A percentile compares a stretch with the other conserved stretches of the same genome.
These are phyloP conservation scores for Bergia sp. DNA, from an alignment of 92 coral and sea anemone genomes.

Conservation along the genomic window DNA sequence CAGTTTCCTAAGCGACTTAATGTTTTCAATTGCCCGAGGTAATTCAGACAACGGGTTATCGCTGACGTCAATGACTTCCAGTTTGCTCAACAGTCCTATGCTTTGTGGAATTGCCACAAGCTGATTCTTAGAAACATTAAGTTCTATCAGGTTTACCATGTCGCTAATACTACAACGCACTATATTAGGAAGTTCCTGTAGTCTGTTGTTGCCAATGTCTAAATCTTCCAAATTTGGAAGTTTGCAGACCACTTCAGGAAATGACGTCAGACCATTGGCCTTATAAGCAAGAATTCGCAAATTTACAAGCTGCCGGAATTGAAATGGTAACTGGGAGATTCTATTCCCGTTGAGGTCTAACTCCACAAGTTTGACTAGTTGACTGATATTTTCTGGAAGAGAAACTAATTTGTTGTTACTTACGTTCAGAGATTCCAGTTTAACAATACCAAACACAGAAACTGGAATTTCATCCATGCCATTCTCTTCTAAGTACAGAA, in stretches of 20 bases:
- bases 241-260: constrained; percentile 81
- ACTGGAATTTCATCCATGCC: constrained; percentile 58
- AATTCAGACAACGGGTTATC: constrained; percentile 65
- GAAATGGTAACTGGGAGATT: constrained; percentile 65
- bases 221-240: constrained; percentile 64
- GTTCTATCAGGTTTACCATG: constrained; percentile 58
- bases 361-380: constrained; percentile 67
- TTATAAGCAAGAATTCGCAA: constrained; percentile 55
- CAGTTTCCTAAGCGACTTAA: constrained; percentile 61
- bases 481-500: constrained; percentile 72
- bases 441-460: constrained; percentile 59
- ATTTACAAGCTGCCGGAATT: constrained; percentile 62
- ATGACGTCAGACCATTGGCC: constrained; percentile 52
- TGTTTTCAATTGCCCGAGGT: constrained; percentile 62
- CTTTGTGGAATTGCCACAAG: constrained; percentile 60
- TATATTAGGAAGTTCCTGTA: constrained; percentile 64
- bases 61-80: constrained; percentile 62
- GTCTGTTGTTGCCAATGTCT: constrained; percentile 68
- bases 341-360: constrained; percentile 68
- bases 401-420: constrained; percentile 56
- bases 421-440: constrained; percentile 62
- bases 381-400: constrained; percentile 62
- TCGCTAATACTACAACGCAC: constrained; percentile 68
- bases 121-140: constrained; percentile 70
- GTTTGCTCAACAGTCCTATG: constrained; percentile 52